These are phyloP conservation scores for Hyperoplus lanceolatus DNA, from an alignment of 2,797 vertebrate genomes.

Conservation along the genomic window DNA sequence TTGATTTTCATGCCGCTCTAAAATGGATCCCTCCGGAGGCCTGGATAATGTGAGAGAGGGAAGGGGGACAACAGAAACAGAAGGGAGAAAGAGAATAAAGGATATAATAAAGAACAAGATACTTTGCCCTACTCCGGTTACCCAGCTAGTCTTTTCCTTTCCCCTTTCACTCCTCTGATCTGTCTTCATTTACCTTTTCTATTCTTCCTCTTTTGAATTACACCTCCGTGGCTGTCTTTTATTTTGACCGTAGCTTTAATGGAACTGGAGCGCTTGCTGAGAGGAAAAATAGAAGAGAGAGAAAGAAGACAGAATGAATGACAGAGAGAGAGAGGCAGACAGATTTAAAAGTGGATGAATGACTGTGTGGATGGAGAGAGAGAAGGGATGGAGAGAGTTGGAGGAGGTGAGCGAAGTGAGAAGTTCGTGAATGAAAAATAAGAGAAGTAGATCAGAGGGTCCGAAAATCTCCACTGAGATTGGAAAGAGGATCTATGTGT, in stretches of 20 bases:
- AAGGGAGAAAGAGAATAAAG: conserved; percentile 50
- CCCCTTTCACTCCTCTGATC: conserved; percentile 40
- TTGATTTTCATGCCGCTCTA: conserved; percentile 84
- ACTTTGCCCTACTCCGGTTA: conserved; percentile 69
- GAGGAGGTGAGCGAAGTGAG: conserved; percentile 36
- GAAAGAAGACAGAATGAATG: conserved; percentile 17
- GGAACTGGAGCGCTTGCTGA: conserved; percentile 59
- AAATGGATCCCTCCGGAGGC: conserved; percentile 77
- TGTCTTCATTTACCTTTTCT: conserved; percentile 47
- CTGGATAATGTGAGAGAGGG: conserved; percentile 60
- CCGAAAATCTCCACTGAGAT: conserved; percentile 49
- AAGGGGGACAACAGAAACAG: conserved; percentile 28
- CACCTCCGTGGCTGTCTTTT: conserved; percentile 49
- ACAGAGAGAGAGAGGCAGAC: conserved; percentile 18
- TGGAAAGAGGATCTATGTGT: conserved; percentile 44
- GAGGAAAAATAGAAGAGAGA: conserved; percentile 15
- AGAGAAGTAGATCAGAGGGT: conserved; percentile 51
- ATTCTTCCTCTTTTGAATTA: conserved; percentile 52
- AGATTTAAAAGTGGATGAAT: conserved; percentile 44
- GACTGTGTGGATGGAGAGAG: conserved; percentile 36
- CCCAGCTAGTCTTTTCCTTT: conserved; percentile 43
- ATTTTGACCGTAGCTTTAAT: conserved; percentile 51
- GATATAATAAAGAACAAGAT: conserved; percentile 65
- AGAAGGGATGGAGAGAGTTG: conserved; percentile 20
- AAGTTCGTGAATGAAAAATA: conserved; percentile 44